Conservation (phyloP, 2,888 invertebrate species). For the Platycheirus albimanus region DNA sequence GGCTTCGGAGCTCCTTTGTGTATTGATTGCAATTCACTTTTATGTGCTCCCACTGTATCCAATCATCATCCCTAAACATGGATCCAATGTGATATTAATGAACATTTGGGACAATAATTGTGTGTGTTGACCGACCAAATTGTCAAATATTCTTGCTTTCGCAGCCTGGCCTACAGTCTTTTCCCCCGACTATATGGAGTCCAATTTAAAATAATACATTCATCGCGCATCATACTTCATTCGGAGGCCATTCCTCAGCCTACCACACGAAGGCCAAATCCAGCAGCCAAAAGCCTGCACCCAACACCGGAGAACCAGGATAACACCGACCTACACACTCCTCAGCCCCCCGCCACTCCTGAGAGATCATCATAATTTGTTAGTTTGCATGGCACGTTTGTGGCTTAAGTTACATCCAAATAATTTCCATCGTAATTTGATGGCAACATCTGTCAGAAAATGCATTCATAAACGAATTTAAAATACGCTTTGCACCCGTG, state of each 20-base stretch:
- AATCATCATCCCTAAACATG: too few species aligned
- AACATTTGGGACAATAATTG: constrained; percentile 38
- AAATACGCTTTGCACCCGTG: constrained; percentile 38
- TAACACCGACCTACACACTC: too few species aligned
- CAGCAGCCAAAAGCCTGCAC: neutral
- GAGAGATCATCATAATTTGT: constrained; percentile 67
- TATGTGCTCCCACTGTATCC: too few species aligned
- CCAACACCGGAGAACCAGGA: too few species aligned
- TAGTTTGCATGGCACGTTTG: constrained; percentile 73
- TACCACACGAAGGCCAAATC: neutral
- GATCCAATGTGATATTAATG: constrained; percentile 41
- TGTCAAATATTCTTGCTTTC: neutral
- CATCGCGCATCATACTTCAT: constrained; percentile 43
- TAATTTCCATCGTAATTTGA: constrained; percentile 72
- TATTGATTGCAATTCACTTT: too few species aligned
- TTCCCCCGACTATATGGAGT: too few species aligned
- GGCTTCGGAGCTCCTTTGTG: too few species aligned
- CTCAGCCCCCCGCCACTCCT: neutral
- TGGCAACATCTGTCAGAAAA: constrained; percentile 69
- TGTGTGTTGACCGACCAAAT: neutral
- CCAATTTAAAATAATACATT: constrained; percentile 30
- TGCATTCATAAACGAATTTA: constrained; percentile 60
- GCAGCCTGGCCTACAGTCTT: neutral
- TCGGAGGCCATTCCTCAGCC: neutral
- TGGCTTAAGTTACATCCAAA: constrained; percentile 70